Evolutionary conservation across 2,113 vertebrate species (phyloP).

Genomic region (Lutjanus erythropterus): DNA sequence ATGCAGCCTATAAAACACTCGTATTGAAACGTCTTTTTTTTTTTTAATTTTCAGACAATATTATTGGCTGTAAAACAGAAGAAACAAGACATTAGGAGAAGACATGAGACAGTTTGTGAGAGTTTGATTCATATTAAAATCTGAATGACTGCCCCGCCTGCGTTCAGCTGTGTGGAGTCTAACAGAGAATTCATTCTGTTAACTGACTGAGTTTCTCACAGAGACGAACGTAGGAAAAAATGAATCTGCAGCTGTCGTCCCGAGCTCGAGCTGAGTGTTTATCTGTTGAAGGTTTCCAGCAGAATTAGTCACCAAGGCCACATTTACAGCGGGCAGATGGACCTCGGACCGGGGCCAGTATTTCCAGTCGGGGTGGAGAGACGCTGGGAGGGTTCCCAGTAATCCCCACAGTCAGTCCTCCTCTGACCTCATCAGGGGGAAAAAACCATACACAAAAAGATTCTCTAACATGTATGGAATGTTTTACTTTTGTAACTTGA

Average conservation of each 20-base stretch:
- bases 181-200: background rate
- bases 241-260: constrained; percentile 43
- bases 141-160: background rate
- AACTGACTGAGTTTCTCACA: constrained; percentile 25
- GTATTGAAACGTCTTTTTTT: no score
- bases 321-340: constrained; percentile 23
- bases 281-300: constrained; percentile 3
- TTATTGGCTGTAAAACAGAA: background rate
- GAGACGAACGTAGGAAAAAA: background rate
- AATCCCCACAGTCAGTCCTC: background rate
- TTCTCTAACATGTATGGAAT: background rate
- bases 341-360: background rate
- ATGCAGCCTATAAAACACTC: background rate
- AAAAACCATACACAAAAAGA: background rate
- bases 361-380: constrained; percentile 2
- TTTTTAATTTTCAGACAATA: no score
- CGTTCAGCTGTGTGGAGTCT: background rate
- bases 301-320: background rate
- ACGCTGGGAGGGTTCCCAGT: background rate
- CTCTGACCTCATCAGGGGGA: background rate
- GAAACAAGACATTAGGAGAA: background rate
- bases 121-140: background rate
- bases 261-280: constrained; percentile 5
- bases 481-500: background rate
- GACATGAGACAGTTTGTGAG: background rate